A percentile compares a stretch with the other conserved stretches of the same genome.
Conservation (phyloP, 2,888 invertebrate species). For the Hartigia nigra region DNA sequence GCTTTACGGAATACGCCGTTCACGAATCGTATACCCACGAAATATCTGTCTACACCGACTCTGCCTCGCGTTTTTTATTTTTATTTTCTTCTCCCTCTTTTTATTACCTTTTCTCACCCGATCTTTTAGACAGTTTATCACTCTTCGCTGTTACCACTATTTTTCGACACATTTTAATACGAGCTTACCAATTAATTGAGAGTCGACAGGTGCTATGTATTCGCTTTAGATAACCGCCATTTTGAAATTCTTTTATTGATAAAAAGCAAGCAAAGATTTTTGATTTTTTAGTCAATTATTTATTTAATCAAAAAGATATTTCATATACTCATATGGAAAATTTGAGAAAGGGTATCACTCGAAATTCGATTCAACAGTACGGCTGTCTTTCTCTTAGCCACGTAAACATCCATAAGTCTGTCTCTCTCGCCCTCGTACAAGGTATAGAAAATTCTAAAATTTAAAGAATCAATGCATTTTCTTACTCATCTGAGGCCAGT, state of each 20-base stretch:
- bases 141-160: constrained; percentile 26
- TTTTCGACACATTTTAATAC: constrained; percentile 24
- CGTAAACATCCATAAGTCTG: not conserved
- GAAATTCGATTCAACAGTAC: not conserved
- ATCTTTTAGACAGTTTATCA: not conserved
- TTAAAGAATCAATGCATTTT: not conserved
- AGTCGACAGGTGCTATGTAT: not conserved
- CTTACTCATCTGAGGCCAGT: not conserved
- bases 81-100: constrained; percentile 11
- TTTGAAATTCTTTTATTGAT: not conserved
- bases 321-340: not conserved
- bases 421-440: not conserved
- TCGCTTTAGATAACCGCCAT: not conserved
- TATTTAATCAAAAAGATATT: not conserved
- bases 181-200: not conserved
- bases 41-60: constrained; percentile 2
- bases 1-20: constrained; percentile 29
- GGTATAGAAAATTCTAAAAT: not conserved
- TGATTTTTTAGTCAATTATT: not conserved
- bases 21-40: constrained; percentile 29
- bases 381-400: not conserved
- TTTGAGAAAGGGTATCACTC: not conserved
- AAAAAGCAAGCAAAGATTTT: not conserved
- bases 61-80: not conserved
- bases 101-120: not conserved